Conservation (phyloP, 2,797 vertebrate species). For the Myotis findleyi region DNA sequence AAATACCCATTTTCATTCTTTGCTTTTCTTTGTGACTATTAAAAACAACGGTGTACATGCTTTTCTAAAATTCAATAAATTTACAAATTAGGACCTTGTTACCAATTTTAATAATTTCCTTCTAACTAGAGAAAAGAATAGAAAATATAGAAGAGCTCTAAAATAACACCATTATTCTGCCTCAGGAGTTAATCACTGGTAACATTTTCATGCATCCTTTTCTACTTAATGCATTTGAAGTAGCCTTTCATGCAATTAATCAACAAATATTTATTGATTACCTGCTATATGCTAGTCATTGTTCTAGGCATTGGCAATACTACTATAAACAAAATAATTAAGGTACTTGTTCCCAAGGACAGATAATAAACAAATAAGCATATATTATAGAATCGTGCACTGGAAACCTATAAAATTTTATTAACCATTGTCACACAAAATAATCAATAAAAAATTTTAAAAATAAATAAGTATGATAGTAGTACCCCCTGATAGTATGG, state of each 20-base stretch:
- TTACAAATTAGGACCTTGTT: conserved; percentile 31
- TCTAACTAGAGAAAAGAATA: neutral
- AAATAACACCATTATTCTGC: conserved; percentile 28
- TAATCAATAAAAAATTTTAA: neutral
- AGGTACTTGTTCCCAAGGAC: neutral
- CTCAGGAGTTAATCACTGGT: neutral
- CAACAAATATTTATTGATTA: conserved; percentile 28
- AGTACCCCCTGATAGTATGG: neutral
- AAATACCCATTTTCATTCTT: neutral
- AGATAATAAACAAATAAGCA: neutral
- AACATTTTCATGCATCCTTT: conserved; percentile 7
- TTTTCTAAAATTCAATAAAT: conserved; percentile 25
- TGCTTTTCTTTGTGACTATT: conserved; percentile 25
- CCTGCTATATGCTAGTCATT: neutral
- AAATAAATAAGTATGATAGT: neutral
- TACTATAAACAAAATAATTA: neutral
- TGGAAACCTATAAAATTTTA: neutral
- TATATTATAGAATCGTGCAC: neutral
- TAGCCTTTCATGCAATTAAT: conserved; percentile 17
- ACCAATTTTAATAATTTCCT: conserved; percentile 47
- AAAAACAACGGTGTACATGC: neutral
- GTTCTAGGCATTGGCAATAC: neutral
- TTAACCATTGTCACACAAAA: neutral
- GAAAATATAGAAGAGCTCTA: neutral
- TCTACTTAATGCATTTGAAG: conserved; percentile 25